These are phyloP conservation scores for Thalpophila matura DNA, from an alignment of 2,888 invertebrate genomes.

Conservation along the genomic window DNA sequence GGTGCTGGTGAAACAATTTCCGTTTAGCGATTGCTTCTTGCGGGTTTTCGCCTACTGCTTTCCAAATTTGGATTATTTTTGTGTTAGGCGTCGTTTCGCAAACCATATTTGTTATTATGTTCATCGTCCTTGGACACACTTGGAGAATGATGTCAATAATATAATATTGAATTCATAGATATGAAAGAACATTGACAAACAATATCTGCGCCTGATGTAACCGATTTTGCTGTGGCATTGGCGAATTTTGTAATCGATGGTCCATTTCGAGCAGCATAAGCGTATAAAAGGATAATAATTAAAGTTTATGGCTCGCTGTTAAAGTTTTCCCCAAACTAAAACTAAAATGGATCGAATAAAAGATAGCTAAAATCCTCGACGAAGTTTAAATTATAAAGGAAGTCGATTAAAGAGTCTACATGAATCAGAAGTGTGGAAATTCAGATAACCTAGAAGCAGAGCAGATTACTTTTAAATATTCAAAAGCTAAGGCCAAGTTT, in stretches of 20 bases:
- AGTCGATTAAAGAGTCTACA: background rate
- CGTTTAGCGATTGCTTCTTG: conserved; percentile 40
- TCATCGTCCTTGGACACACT: conserved; percentile 14
- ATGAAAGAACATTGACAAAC: conserved; percentile 6
- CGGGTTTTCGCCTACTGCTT: conserved; percentile 45
- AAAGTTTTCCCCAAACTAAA: background rate
- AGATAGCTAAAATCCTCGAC: background rate
- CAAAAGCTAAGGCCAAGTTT: conserved; percentile 6
- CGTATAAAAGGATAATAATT: background rate
- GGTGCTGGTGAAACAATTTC: conserved; percentile 50
- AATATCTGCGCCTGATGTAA: no score
- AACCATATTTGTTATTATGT: conserved; percentile 12
- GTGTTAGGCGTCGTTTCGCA: conserved; percentile 42
- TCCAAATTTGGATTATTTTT: conserved; percentile 29
- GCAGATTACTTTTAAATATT: conserved; percentile 22
- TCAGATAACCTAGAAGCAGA: conserved; percentile 8
- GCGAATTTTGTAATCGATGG: background rate
- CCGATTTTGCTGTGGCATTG: no score
- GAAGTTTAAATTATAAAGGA: conserved; percentile 4
- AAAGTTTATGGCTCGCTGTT: background rate
- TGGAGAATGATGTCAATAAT: conserved; percentile 5
- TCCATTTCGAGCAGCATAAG: background rate
- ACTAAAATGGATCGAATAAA: background rate
- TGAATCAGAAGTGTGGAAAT: conserved; percentile 24
- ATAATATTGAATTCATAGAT: background rate